Evolutionary conservation across 2,888 invertebrate genomes (phyloP).

Genomic region (Mimumesa dahlbomi): DNA sequence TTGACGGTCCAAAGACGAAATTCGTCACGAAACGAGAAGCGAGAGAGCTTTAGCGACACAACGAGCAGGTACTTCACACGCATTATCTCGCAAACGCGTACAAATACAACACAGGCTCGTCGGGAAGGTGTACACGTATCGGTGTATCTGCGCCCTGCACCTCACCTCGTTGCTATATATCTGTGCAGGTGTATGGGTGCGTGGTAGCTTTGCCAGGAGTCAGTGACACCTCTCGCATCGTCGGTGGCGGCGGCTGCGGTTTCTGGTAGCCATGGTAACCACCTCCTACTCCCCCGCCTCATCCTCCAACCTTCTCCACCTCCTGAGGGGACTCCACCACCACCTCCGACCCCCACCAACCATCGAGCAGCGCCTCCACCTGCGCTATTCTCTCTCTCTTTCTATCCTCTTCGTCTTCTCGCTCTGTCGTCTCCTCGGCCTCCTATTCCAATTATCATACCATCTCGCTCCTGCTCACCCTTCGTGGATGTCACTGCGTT

Average conservation of each 20-base stretch:
- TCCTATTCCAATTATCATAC: conserved; percentile 69
- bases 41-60: not conserved
- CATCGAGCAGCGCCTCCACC: conserved; percentile 60
- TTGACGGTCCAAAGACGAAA: conserved; percentile 40
- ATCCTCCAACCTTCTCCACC: conserved; percentile 55
- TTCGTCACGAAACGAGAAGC: conserved; percentile 29
- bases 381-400: conserved; percentile 64
- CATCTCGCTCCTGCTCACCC: conserved; percentile 64
- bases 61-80: conserved; percentile 42
- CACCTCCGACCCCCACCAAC: conserved; percentile 62
- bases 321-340: conserved; percentile 56
- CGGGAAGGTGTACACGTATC: not conserved
- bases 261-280: conserved; percentile 79
- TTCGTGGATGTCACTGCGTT: conserved; percentile 57
- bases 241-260: conserved; percentile 76
- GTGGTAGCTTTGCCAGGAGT: conserved; percentile 75
- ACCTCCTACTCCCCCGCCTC: conserved; percentile 60
- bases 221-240: conserved; percentile 80
- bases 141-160: not conserved
- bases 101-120: not conserved
- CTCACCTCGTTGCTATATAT: conserved; percentile 10
- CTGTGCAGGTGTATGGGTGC: conserved; percentile 54
- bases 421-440: conserved; percentile 23
- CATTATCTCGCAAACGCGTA: conserved; percentile 52
- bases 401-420: conserved; percentile 43